Evolutionary conservation across 2,888 invertebrate species (phyloP), one percentile per base, ranked within the genome.

Genomic region (Cosmia pyralina): DNA sequence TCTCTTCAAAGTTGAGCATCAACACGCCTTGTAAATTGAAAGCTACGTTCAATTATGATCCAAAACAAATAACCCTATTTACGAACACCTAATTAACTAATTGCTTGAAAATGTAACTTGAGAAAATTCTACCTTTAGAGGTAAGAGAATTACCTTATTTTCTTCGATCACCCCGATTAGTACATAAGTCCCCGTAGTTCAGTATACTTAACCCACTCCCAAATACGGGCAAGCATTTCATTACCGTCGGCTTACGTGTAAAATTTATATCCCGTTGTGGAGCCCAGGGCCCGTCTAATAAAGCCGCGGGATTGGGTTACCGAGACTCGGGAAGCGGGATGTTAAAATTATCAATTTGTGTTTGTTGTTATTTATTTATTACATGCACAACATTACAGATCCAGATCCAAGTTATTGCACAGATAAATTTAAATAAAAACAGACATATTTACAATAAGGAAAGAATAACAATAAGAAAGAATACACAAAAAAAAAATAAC

Each of bases 171-270:
- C 28, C 44, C 55, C 55, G 69, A 67, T 74, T 80, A 34, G 15
- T n/a, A 15, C 15, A n/a, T 19, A 68, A 65, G 63, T 71, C 52
- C 0, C 19, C 48, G 44, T 82, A 62, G 82, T 70, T 73, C 46
- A 46, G 59, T 8, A 66, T 48, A 68, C 53, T 77, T 80, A 83
- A 80, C 83, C 81, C 83, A 59, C 83, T 83, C 68, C 4, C 38
- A 71, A 64, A 74, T 67, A 58, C 17, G 11, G 60, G 53, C n/a
- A 62, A 74, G 69, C 75, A 76, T 84, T 82, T 84, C 72, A 79
- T 87, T 87, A 84, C 62, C 67, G 63, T 38, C 2, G 69, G 82
- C 86, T 88, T 83, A 81, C 69, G 69, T 73, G 73, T 72, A 71
- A 84, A 84, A 86, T 79, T 86, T 84, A 83, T 87, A 74, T 71